A percentile compares a stretch with the other conserved stretches of the same genome.
Conservation (phyloP, 2,888 invertebrate genomes). For the Muscina levida region DNA sequence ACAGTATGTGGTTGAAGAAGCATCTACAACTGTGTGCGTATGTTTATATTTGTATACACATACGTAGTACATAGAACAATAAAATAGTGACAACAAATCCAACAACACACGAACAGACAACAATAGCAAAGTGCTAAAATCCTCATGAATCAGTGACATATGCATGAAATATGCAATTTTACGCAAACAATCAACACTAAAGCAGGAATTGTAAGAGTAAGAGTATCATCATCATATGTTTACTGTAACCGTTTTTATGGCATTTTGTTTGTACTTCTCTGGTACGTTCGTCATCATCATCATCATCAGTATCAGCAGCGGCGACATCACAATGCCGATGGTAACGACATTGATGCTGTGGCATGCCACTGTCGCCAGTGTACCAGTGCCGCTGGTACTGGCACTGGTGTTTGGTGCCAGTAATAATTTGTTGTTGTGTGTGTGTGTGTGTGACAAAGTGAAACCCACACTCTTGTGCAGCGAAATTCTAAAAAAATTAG, state of each 20-base stretch:
- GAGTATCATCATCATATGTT: slow-evolving; percentile 20
- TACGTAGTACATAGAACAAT: slow-evolving; percentile 7
- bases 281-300: neutral
- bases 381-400: neutral
- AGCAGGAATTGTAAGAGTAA: neutral
- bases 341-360: slow-evolving; percentile 4
- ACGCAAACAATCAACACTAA: slow-evolving; percentile 47
- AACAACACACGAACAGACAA: slow-evolving; percentile 10
- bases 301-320: too few relatives aligned
- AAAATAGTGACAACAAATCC: neutral
- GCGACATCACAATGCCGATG: neutral
- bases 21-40: slow-evolving; percentile 13
- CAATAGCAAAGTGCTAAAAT: slow-evolving; percentile 44
- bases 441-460: slow-evolving; percentile 7
- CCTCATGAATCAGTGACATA: slow-evolving; percentile 50
- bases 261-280: neutral
- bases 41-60: slow-evolving; percentile 4
- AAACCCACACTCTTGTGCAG: slow-evolving; percentile 10
- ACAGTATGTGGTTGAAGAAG: too few relatives aligned
- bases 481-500: slow-evolving; percentile 31
- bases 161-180: slow-evolving; percentile 58
- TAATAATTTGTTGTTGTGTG: slow-evolving; percentile 1
- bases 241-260: slow-evolving; percentile 29
- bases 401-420: slow-evolving; percentile 23
- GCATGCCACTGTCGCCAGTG: neutral